phyloP scores from a whole-genome alignment of 2,888 invertebrate genomes.

The Tipula helvola region DNA sequence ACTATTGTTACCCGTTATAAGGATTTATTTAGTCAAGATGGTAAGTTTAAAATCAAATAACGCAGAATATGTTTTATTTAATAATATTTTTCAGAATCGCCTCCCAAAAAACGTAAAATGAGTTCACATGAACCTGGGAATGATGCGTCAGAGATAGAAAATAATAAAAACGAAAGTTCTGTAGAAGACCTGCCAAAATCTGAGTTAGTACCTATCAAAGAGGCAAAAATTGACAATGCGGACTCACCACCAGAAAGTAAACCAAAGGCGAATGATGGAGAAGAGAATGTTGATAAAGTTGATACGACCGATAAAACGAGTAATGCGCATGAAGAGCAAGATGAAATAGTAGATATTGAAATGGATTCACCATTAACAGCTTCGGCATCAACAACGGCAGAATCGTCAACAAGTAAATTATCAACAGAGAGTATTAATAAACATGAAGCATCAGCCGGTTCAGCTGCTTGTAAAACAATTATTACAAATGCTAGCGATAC shows the following conservation, averaged over 20 bases:
- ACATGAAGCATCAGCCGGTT: neutral
- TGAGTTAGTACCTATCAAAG: neutral
- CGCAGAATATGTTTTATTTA: neutral
- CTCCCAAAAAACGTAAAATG: constrained; percentile 17
- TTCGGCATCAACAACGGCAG: neutral
- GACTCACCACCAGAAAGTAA: neutral
- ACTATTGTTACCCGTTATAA: constrained; percentile 19
- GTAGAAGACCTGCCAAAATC: neutral
- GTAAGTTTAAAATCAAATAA: constrained; percentile 12
- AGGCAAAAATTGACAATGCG: neutral
- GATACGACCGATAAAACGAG: neutral
- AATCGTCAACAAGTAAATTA: neutral
- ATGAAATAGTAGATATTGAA: constrained; percentile 8
- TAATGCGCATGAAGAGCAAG: neutral
- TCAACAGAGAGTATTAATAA: neutral
- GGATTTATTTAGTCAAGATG: constrained; percentile 15
- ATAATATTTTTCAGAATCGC: constrained; percentile 13
- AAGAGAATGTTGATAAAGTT: neutral
- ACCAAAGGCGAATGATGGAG: neutral
- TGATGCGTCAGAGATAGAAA: neutral
- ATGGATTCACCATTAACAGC: neutral
- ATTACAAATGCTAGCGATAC: neutral
- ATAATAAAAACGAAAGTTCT: neutral
- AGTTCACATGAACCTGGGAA: constrained; percentile 6
- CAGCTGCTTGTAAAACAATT: neutral